Evolutionary conservation across 2,888 invertebrate species (phyloP).

Genomic region (Holacanthella duospinosa): DNA sequence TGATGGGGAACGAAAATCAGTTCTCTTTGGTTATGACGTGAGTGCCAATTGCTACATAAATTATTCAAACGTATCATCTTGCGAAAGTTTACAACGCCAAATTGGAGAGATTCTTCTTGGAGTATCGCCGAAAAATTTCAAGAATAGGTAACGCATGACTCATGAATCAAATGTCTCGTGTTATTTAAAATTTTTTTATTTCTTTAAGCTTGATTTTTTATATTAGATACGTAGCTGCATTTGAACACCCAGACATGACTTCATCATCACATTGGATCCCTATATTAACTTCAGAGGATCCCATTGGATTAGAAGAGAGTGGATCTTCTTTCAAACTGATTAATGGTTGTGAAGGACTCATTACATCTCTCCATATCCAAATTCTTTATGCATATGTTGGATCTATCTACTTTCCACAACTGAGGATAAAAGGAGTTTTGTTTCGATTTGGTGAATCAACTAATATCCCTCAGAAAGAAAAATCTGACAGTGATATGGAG

Average conservation of each 20-base stretch:
- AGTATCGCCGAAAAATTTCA: neutral
- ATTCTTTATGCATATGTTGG: constrained; percentile 47
- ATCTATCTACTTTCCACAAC: constrained; percentile 43
- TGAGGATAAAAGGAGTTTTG: constrained; percentile 44
- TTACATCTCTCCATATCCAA: constrained; percentile 41
- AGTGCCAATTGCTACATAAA: constrained; percentile 16
- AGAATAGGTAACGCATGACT: neutral
- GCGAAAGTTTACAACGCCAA: constrained; percentile 19
- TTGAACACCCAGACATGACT: constrained; percentile 44
- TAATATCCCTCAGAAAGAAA: constrained; percentile 18
- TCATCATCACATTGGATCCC: constrained; percentile 11
- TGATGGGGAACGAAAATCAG: constrained; percentile 2
- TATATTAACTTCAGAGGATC: neutral
- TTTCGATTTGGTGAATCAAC: constrained; percentile 30
- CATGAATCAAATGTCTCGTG: neutral
- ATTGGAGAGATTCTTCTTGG: constrained; percentile 22
- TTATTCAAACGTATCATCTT: constrained; percentile 15
- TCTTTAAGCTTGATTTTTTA: constrained; percentile 38
- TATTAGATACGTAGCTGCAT: constrained; percentile 39
- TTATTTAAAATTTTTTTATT: too few species aligned
- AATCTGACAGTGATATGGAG: constrained; percentile 7
- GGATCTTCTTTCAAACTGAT: neutral
- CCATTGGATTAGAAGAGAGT: constrained; percentile 22
- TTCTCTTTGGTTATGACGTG: constrained; percentile 22
- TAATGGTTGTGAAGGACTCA: constrained; percentile 42